A percentile compares a stretch with the other conserved stretches of the same genome.
Evolutionary conservation across 2,888 invertebrate genomes (phyloP).

Genomic region (Piscicola geometra): DNA sequence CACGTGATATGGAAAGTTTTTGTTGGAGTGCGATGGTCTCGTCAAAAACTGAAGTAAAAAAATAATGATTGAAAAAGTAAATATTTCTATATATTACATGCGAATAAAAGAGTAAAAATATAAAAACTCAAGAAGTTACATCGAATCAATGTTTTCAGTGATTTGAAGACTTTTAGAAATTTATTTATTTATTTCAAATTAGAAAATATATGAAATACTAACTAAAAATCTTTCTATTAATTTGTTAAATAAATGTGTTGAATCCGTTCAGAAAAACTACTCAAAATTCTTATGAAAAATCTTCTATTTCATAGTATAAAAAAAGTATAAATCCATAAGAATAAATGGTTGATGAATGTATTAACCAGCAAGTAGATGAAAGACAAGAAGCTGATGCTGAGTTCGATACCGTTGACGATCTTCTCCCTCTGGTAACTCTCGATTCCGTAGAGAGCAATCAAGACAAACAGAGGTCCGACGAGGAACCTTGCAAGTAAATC

Average conservation of each 20-base stretch:
- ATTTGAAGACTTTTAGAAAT: too few species aligned
- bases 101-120: slow-evolving; percentile 4
- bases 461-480: slow-evolving; percentile 72
- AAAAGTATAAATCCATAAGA: too few species aligned
- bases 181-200: too few species aligned
- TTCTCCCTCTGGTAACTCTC: slow-evolving; percentile 76
- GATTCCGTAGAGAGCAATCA: slow-evolving; percentile 73
- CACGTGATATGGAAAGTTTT: slow-evolving; percentile 85
- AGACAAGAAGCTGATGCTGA: slow-evolving; percentile 66
- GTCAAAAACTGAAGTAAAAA: slow-evolving; percentile 60
- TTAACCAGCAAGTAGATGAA: slow-evolving; percentile 69
- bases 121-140: too few species aligned
- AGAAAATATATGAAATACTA: too few species aligned
- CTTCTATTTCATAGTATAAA: too few species aligned
- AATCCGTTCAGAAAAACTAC: too few species aligned
- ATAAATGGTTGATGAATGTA: too few species aligned
- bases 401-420: slow-evolving; percentile 67
- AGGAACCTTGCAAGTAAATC: slow-evolving; percentile 64
- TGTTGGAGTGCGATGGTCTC: slow-evolving; percentile 77
- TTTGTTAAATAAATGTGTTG: too few species aligned
- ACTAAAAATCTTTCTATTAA: too few species aligned
- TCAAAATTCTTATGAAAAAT: too few species aligned
- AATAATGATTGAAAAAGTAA: slow-evolving; percentile 8
- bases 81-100: background rate
- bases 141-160: too few species aligned